Conservation (phyloP, 2,888 invertebrate genomes). For the Drosophila kanekoi region DNA sequence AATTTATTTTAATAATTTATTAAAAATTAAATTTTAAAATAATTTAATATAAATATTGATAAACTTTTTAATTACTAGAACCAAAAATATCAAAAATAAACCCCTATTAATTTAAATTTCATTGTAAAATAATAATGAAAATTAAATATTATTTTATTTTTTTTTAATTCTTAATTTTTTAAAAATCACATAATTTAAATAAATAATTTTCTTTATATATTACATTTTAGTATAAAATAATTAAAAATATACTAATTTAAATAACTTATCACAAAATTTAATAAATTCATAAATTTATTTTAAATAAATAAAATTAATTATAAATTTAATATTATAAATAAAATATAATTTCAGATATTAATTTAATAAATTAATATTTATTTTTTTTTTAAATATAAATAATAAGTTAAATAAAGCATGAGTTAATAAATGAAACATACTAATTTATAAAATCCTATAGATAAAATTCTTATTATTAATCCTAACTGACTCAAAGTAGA, state of each 20-base stretch:
- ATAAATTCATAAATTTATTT: constrained; percentile 1
- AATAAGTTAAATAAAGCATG: too few relatives aligned
- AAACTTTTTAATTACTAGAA: constrained; percentile 33
- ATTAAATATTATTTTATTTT: neutral
- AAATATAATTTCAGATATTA: too few relatives aligned
- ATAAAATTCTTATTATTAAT: constrained; percentile 89
- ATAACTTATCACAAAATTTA: constrained; percentile 2
- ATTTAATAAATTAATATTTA: too few relatives aligned
- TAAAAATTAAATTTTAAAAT: constrained; percentile 6
- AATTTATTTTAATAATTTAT: constrained; percentile 16
- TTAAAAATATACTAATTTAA: constrained; percentile 1
- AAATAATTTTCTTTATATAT: neutral
- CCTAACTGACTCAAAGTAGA: constrained; percentile 91
- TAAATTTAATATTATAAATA: neutral
- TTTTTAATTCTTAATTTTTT: neutral
- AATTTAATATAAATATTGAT: neutral
- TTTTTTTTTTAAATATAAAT: too few relatives aligned
- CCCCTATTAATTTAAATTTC: constrained; percentile 4
- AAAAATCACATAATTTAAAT: neutral
- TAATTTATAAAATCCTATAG: constrained; percentile 86
- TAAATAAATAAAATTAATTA: neutral
- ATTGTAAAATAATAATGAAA: constrained; percentile 1
- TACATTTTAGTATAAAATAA: constrained; percentile 1
- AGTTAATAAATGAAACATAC: too few relatives aligned
- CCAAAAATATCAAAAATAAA: constrained; percentile 2